These are phyloP conservation scores for Aphidius colemani DNA, from an alignment of 2,888 invertebrate species.

Conservation along the genomic window DNA sequence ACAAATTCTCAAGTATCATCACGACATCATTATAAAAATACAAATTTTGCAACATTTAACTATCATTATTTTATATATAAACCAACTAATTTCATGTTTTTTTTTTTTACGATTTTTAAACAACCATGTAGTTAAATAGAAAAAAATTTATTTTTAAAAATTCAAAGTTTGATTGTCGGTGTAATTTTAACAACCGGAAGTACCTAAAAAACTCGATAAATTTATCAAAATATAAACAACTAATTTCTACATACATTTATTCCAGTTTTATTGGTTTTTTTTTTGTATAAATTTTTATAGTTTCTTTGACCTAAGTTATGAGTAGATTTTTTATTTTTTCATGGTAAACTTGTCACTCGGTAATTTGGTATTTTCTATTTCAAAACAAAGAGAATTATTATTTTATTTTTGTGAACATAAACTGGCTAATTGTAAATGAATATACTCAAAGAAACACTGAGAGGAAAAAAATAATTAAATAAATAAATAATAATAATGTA, in stretches of 20 bases:
- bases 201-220: constrained; percentile 1
- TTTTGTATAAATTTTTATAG: background rate
- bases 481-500: background rate
- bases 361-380: constrained; percentile 50
- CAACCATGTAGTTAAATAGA: constrained; percentile 20
- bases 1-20: background rate
- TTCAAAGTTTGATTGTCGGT: constrained; percentile 11
- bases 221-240: constrained; percentile 18
- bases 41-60: too few species aligned
- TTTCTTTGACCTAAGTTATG: background rate
- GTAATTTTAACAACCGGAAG: constrained; percentile 25
- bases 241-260: background rate
- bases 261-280: constrained; percentile 7
- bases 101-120: constrained; percentile 22
- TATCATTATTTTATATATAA: background rate
- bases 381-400: constrained; percentile 37
- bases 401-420: background rate
- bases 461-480: background rate
- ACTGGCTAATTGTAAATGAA: background rate
- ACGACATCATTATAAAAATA: too few species aligned
- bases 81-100: background rate
- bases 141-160: constrained; percentile 18
- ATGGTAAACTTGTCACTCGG: constrained; percentile 43
- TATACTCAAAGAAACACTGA: background rate
- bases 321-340: background rate